Conservation (phyloP, 2,797 vertebrate genomes). For the Rhynchonycteris naso region DNA sequence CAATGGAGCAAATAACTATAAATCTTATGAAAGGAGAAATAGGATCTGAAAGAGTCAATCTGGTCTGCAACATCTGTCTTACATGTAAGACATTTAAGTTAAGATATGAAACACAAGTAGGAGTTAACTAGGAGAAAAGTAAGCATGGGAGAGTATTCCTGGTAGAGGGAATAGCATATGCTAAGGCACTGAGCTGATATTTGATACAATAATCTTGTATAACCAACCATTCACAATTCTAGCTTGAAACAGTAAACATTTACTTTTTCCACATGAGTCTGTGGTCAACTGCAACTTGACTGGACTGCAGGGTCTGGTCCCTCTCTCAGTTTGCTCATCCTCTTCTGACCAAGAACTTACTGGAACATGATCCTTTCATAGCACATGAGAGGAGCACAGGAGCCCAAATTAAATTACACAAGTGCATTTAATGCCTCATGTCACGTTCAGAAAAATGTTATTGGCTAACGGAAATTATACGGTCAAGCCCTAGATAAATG, state of each 20-base stretch:
- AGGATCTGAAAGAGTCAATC: neutral
- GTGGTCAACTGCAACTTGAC: neutral
- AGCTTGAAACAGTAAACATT: neutral
- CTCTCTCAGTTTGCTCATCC: neutral
- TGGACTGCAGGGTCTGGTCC: neutral
- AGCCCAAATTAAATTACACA: neutral
- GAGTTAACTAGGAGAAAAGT: neutral
- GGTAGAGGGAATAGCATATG: neutral
- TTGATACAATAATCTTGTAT: neutral
- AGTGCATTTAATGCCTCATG: neutral
- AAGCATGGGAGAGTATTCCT: neutral
- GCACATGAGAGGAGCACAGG: neutral
- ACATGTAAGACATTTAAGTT: neutral
- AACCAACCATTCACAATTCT: neutral
- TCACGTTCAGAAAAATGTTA: neutral
- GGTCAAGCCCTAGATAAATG: neutral
- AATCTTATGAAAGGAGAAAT: neutral
- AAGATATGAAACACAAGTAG: neutral
- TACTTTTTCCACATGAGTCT: neutral
- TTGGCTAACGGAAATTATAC: neutral
- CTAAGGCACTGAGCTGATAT: neutral
- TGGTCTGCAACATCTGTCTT: neutral
- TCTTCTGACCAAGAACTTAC: neutral
- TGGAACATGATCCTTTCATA: neutral
- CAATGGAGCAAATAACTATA: neutral